These are phyloP conservation scores for Halotydeus destructor DNA, from an alignment of 1,140 invertebrate genomes.

Conservation along the genomic window DNA sequence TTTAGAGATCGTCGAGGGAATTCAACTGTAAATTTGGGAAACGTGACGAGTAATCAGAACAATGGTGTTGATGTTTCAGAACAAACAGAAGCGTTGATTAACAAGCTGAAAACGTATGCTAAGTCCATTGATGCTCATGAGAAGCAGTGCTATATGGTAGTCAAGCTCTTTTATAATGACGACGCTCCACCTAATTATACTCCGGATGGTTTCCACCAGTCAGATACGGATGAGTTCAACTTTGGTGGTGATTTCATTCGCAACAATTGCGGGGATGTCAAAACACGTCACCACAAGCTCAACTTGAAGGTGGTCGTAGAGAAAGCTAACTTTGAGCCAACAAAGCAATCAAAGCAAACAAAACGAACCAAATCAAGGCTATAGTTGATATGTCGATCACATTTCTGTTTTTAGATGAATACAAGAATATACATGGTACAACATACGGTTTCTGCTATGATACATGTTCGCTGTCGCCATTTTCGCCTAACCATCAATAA, in stretches of 20 bases:
- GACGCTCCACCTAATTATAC: not conserved
- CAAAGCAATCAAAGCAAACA: too few relatives aligned
- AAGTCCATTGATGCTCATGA: not conserved
- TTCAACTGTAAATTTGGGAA: not conserved
- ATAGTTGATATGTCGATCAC: too few relatives aligned
- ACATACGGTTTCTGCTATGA: too few relatives aligned
- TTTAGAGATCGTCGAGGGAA: not conserved
- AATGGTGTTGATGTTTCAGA: too few relatives aligned
- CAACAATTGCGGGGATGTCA: not conserved
- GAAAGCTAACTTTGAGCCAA: not conserved
- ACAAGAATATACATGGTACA: too few relatives aligned
- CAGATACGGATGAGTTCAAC: not conserved
- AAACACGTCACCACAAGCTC: not conserved
- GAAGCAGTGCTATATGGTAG: not conserved
- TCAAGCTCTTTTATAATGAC: constrained; percentile 1
- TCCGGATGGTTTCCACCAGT: not conserved
- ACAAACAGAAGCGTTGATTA: too few relatives aligned
- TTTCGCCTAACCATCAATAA: too few relatives aligned
- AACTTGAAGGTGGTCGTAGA: not conserved
- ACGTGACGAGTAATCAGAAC: not conserved
- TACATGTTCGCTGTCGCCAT: too few relatives aligned
- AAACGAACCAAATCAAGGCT: too few relatives aligned
- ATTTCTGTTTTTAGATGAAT: too few relatives aligned
- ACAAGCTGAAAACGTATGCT: not conserved
- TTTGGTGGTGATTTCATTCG: not conserved